Evolutionary conservation across 1,140 invertebrate species (phyloP).

Genomic region (Bombus sylvicola): DNA sequence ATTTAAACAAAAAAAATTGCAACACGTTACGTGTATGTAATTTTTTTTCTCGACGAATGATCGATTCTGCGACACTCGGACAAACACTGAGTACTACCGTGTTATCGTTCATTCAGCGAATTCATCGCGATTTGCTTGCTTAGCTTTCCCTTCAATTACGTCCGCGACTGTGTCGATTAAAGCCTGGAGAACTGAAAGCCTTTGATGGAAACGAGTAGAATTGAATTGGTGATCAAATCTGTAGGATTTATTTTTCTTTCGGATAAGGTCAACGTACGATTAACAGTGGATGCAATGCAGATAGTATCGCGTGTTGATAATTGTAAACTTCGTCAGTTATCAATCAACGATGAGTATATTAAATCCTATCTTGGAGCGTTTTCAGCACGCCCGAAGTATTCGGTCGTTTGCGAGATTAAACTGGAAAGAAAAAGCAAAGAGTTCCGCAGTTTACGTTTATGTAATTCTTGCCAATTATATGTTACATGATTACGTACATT

Average conservation of each 20-base stretch:
- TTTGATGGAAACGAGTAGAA: neutral
- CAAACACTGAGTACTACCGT: neutral
- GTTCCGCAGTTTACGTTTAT: neutral
- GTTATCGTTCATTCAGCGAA: conserved; percentile 31
- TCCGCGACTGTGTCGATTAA: conserved; percentile 5
- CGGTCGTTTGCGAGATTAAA: neutral
- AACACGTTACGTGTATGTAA: neutral
- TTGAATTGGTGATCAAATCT: neutral
- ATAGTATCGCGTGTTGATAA: neutral
- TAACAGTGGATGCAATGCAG: neutral
- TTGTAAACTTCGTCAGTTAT: neutral
- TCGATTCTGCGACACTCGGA: neutral
- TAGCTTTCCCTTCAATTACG: conserved; percentile 41
- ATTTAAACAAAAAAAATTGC: neutral
- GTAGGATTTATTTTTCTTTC: neutral
- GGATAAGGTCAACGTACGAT: neutral
- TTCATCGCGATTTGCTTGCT: conserved; percentile 16
- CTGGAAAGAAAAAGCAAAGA: neutral
- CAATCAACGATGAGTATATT: neutral
- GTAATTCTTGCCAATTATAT: neutral
- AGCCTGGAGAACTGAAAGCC: neutral
- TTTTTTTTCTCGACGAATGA: neutral
- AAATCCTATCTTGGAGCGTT: neutral
- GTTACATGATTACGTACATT: neutral
- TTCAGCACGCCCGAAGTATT: too few relatives aligned